These are phyloP conservation scores for Eueides isabella DNA, from an alignment of 1,140 invertebrate species.

Conservation along the genomic window DNA sequence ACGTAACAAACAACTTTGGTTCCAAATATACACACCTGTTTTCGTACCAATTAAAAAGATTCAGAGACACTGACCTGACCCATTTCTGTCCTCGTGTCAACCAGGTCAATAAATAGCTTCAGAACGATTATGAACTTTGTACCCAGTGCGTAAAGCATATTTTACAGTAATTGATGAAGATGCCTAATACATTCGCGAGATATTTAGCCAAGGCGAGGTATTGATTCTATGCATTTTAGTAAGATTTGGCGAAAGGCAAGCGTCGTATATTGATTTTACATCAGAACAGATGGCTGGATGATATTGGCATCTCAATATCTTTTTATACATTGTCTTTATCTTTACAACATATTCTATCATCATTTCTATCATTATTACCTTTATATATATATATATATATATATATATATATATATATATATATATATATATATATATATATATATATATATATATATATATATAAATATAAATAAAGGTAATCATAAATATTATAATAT, in stretches of 20 bases:
- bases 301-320: neutral
- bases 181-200: conserved; percentile 57
- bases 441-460: no score
- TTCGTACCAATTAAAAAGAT: conserved; percentile 90
- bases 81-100: conserved; percentile 53
- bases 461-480: no score
- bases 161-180: conserved; percentile 13
- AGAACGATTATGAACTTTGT: conserved; percentile 41
- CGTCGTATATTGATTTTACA: conserved; percentile 6
- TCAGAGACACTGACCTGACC: conserved; percentile 82
- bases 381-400: no score
- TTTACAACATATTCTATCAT: neutral
- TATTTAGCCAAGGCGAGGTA: conserved; percentile 46
- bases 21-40: conserved; percentile 27
- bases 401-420: no score
- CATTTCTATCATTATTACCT: no score
- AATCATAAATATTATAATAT: no score
- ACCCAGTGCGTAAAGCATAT: neutral
- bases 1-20: neutral
- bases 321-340: neutral
- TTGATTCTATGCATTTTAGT: conserved; percentile 51
- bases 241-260: conserved; percentile 23
- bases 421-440: no score
- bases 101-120: conserved; percentile 45
- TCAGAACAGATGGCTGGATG: neutral